Evolutionary conservation across 2,888 invertebrate genomes (phyloP).

Genomic region (Cenopis cana): DNA sequence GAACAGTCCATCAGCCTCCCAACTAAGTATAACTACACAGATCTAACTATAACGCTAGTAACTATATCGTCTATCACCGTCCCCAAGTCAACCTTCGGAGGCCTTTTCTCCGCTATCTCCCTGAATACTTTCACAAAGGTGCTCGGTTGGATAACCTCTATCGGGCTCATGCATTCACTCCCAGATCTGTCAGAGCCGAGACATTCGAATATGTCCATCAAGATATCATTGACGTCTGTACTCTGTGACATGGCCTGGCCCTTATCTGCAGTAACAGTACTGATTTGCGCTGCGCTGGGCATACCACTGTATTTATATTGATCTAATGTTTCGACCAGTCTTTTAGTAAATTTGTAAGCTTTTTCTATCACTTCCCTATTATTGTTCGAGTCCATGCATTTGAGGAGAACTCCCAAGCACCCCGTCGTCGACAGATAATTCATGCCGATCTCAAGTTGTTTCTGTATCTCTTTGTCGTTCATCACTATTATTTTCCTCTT

Average conservation of each 20-base stretch:
- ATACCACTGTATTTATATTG: conserved; percentile 70
- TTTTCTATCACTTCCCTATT: conserved; percentile 87
- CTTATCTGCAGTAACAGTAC: not conserved
- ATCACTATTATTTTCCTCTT: conserved; percentile 89
- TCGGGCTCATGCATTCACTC: not conserved
- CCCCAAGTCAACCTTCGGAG: conserved; percentile 81
- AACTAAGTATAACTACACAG: not conserved
- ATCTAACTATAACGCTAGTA: conserved; percentile 4
- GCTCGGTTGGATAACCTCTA: conserved; percentile 50
- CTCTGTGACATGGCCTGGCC: not conserved
- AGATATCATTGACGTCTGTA: conserved; percentile 78
- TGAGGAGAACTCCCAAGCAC: conserved; percentile 87
- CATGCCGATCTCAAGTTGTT: conserved; percentile 85
- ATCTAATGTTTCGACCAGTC: conserved; percentile 77
- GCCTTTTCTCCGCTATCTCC: conserved; percentile 79
- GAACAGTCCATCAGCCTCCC: no score
- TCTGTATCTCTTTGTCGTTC: conserved; percentile 85
- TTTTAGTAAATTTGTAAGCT: conserved; percentile 80
- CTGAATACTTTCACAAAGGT: conserved; percentile 58
- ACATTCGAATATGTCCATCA: conserved; percentile 68
- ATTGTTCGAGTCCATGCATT: conserved; percentile 86
- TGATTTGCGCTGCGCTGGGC: conserved; percentile 17
- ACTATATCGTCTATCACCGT: conserved; percentile 52
- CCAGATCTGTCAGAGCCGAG: not conserved
- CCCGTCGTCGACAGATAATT: conserved; percentile 86